phyloP scores from a whole-genome alignment of 2,113 vertebrate species.

The Malurus elegans region DNA sequence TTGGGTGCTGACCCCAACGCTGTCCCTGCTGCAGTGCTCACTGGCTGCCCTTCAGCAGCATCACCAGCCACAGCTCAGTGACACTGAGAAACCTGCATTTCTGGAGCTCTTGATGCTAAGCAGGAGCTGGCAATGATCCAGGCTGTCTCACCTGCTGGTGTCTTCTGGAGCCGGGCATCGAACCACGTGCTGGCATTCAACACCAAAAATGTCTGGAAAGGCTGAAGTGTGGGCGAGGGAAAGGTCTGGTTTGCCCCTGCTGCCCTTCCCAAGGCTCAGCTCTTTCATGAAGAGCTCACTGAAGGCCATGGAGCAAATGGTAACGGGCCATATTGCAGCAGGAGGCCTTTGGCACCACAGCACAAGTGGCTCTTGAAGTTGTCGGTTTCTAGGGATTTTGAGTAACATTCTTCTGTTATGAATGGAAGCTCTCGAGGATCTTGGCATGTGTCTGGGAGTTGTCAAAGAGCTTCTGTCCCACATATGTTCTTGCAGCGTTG shows the following conservation, averaged over 20 bases:
- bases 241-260: background rate
- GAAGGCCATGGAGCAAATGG: background rate
- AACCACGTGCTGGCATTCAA: background rate
- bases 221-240: background rate
- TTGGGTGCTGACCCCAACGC: background rate
- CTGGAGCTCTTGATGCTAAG: background rate
- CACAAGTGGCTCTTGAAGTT: slow-evolving; percentile 23
- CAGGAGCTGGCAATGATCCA: background rate
- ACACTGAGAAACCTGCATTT: background rate
- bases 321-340: background rate
- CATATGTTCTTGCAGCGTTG: background rate
- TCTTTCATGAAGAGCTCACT: background rate
- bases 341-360: background rate
- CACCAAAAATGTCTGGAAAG: background rate
- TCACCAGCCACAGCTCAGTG: background rate
- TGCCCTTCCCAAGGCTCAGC: background rate
- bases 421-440: slow-evolving; percentile 48
- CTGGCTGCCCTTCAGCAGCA: background rate
- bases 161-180: background rate
- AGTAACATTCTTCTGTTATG: slow-evolving; percentile 16
- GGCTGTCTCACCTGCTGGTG: background rate
- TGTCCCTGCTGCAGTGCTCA: background rate
- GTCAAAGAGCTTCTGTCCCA: slow-evolving; percentile 51
- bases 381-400: slow-evolving; percentile 36
- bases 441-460: slow-evolving; percentile 26